A percentile compares a stretch with the other conserved stretches of the same genome.
phyloP scores from a whole-genome alignment of 2,113 vertebrate genomes.

The Pseudorasbora parva region DNA sequence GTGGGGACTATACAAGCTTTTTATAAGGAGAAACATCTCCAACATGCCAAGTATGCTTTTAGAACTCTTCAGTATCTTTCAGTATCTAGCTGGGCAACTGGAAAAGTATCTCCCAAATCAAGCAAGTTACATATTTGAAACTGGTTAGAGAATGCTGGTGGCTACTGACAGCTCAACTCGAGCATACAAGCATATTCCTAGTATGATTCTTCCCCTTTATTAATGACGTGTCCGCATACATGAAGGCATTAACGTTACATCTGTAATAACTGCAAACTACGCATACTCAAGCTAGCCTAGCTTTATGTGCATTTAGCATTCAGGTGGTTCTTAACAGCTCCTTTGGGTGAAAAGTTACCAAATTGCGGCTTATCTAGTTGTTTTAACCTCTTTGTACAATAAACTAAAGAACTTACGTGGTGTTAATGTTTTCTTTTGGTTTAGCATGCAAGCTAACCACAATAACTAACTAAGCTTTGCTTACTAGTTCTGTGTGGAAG shows the following conservation, averaged over 20 bases:
- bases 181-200: background rate
- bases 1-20: background rate
- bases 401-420: background rate
- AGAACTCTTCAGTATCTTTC: background rate
- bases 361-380: background rate
- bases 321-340: conserved; percentile 20
- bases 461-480: conserved; percentile 32
- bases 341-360: conserved; percentile 27
- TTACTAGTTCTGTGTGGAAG: conserved; percentile 4
- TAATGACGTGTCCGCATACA: background rate
- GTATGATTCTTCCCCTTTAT: background rate
- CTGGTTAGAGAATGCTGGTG: background rate
- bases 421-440: conserved; percentile 37
- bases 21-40: background rate
- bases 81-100: background rate
- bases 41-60: background rate
- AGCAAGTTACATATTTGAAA: conserved; percentile 14
- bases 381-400: background rate
- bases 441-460: conserved; percentile 35
- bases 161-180: background rate
- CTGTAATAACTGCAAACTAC: conserved; percentile 36
- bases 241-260: background rate
- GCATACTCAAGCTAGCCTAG: conserved; percentile 37
- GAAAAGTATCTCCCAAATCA: background rate
- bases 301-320: conserved; percentile 19